A percentile compares a stretch with the other conserved stretches of the same genome.
phyloP scores from a whole-genome alignment of 2,888 invertebrate species.

The Lumbricus terrestris region DNA sequence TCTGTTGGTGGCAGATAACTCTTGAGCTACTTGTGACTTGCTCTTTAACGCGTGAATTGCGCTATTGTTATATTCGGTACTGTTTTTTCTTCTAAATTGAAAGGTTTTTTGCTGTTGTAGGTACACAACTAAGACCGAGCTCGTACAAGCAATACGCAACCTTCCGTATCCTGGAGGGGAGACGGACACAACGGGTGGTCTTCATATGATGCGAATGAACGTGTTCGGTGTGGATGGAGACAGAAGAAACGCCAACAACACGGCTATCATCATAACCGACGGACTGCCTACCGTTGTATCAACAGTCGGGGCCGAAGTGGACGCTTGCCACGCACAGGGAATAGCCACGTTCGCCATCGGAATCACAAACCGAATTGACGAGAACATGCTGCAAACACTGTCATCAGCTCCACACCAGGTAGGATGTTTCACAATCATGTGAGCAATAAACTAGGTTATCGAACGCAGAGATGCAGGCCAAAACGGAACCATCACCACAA shows the following conservation, averaged over 20 bases:
- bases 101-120: not conserved
- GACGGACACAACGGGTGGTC: conserved; percentile 11
- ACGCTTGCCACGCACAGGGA: not conserved
- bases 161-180: not conserved
- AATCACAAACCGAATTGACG: not conserved
- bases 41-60: no score
- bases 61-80: not conserved
- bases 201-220: not conserved
- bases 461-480: not conserved
- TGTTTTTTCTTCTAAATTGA: not conserved
- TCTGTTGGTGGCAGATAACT: not conserved
- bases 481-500: not conserved
- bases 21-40: not conserved
- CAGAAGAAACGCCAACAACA: not conserved
- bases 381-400: not conserved
- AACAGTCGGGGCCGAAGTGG: not conserved
- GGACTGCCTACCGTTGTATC: not conserved
- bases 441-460: not conserved
- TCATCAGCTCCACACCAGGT: conserved; percentile 19
- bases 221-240: not conserved
- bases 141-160: not conserved
- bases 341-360: not conserved
- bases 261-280: not conserved
- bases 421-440: not conserved
- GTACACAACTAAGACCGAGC: not conserved